Conservation (phyloP, 2,888 invertebrate species). For the Brachypalpus laphriformis region DNA sequence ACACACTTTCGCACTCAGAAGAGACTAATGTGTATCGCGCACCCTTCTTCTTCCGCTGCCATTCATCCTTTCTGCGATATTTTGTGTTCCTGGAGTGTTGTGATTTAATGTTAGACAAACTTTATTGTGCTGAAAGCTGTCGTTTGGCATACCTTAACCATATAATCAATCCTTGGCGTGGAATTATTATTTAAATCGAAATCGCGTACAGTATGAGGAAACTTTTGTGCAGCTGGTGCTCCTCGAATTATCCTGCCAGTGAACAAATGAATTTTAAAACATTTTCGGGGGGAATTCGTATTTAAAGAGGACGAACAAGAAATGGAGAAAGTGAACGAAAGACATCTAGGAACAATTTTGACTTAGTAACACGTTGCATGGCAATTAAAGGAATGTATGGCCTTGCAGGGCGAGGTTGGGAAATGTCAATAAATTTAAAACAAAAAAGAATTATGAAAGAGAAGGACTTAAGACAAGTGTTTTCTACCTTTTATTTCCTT, state of each 20-base stretch:
- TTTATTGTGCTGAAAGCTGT: constrained; percentile 53
- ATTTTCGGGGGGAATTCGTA: constrained; percentile 11
- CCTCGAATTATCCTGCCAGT: neutral
- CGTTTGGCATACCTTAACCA: constrained; percentile 34
- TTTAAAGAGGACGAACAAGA: neutral
- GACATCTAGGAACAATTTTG: constrained; percentile 12
- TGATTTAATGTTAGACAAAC: constrained; percentile 54
- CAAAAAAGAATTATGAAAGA: too few relatives aligned
- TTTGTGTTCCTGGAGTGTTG: constrained; percentile 16
- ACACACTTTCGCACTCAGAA: constrained; percentile 38
- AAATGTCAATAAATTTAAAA: neutral
- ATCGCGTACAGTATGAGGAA: constrained; percentile 24
- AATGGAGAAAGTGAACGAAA: neutral
- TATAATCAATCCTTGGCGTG: constrained; percentile 51
- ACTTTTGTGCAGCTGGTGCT: constrained; percentile 46
- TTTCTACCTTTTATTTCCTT: too few relatives aligned
- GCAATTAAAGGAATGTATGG: constrained; percentile 27
- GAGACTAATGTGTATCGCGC: constrained; percentile 9
- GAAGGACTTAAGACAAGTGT: too few relatives aligned
- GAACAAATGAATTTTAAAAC: constrained; percentile 51
- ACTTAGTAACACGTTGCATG: constrained; percentile 29
- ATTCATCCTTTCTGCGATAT: constrained; percentile 32
- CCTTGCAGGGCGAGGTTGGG: neutral
- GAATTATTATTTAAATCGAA: constrained; percentile 32
- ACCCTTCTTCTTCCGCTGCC: neutral